phyloP scores from a whole-genome alignment of 2,113 vertebrate genomes.

The Scophthalmus maximus region DNA sequence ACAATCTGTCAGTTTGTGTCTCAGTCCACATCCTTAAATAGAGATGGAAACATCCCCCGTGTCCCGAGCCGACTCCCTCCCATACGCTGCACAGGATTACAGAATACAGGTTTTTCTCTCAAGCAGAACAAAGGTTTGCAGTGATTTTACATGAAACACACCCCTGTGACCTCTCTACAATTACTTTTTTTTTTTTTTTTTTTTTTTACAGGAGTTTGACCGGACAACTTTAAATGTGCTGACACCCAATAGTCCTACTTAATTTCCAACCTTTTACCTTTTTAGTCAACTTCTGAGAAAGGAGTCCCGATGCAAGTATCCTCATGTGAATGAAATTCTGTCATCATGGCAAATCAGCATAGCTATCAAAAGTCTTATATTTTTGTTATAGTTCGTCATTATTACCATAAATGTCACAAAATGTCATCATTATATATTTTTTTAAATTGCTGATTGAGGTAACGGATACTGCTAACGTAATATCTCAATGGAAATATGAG shows the following conservation, averaged over 20 bases:
- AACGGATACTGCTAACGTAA: too few species aligned
- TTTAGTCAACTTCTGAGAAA: slow-evolving; percentile 9
- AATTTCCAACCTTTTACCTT: slow-evolving; percentile 26
- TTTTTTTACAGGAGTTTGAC: too few species aligned
- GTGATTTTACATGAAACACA: slow-evolving; percentile 26
- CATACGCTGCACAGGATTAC: not conserved
- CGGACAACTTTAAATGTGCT: too few species aligned
- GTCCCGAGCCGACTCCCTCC: slow-evolving; percentile 38
- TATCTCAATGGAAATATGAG: too few species aligned
- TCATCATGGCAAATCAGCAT: not conserved
- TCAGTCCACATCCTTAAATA: slow-evolving; percentile 52
- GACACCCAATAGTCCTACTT: slow-evolving; percentile 14
- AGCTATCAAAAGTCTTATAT: too few species aligned
- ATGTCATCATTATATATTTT: too few species aligned
- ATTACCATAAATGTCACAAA: too few species aligned
- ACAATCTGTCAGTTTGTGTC: slow-evolving; percentile 35
- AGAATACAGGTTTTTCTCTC: not conserved
- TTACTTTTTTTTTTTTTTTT: not conserved
- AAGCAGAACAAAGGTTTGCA: slow-evolving; percentile 1
- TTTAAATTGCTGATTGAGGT: too few species aligned
- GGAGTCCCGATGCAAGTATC: not conserved
- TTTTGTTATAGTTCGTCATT: too few species aligned
- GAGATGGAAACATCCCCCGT: slow-evolving; percentile 55
- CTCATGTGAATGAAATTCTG: not conserved
- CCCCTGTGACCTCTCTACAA: slow-evolving; percentile 14